Base-by-base conservation (phyloP, 2,113 vertebrate genomes). In the Nansenia antarctica region DNA sequence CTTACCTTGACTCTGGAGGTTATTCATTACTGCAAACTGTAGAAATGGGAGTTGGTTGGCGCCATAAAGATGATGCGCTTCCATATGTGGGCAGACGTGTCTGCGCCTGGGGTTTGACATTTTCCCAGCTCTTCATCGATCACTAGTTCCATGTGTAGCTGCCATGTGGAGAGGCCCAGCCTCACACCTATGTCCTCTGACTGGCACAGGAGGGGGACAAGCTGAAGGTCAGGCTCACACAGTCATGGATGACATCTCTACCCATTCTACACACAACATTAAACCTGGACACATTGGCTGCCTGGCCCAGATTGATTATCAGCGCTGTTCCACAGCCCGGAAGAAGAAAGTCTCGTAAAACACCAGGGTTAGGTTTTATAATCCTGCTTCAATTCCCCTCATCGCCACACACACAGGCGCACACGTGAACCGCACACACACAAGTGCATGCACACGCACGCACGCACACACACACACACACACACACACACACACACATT, bases 221-320 rank as follows among this genome's bases (percentile, higher is more conserved):
- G 18, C 18, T 73, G 64, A 79, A 77, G 79, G 68, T 71, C 58
- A 60, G 55, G 30, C 70, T 58, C 55, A 75, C 59, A 29, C 52
- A 73, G 69, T 49, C 57, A 32, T 31, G 47, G 12, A 32, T 53
- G 37, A 24, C 34, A 61, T 67, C 26, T 47, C 29, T 57, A 72
- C n/a, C 52, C 61, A 62, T 42, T 31, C 30, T 58, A 65, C 47
- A 58, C 49, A 64, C 62, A 72, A 72, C 62, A 76, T 74, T 80
- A 69, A 70, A 45, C 62, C 3, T 20, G 29, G 30, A n/a, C 18
- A 69, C 18, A 47, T 11, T 26, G 52, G 9, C 39, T 20, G n/a
- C 20, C 9, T 60, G 24, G 26, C 32, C 7, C 20, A 15, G 3
- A 27, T 32, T 49, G 49, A 65, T 70, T 37, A 60, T 65, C 55